Conservation (phyloP, 2,797 vertebrate species). For the Betta splendens region DNA sequence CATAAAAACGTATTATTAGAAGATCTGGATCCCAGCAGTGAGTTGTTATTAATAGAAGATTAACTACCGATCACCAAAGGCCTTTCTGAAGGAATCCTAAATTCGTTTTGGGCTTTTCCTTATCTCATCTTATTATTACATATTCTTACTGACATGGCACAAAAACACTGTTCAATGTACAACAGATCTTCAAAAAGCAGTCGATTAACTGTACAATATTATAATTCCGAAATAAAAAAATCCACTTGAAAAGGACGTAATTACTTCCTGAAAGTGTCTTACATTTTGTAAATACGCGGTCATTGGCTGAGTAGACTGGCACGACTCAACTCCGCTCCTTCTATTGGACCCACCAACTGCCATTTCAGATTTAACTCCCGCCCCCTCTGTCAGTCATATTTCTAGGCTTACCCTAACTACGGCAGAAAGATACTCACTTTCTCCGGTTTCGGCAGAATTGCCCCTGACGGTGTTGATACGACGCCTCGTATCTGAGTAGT, state of each 20-base stretch:
- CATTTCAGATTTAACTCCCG: constrained; percentile 11
- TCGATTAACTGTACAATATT: neutral
- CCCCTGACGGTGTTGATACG: constrained; percentile 85
- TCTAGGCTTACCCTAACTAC: neutral
- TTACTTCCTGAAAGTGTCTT: constrained; percentile 58
- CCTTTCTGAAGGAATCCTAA: neutral
- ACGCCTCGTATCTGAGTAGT: constrained; percentile 70
- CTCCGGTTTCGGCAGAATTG: constrained; percentile 88
- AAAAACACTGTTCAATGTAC: no score
- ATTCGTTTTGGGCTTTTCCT: neutral
- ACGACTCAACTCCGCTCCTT: neutral
- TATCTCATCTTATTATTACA: neutral
- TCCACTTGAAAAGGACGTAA: neutral
- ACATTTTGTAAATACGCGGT: constrained; percentile 17
- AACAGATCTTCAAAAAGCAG: neutral
- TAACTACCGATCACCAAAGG: neutral
- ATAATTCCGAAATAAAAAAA: neutral
- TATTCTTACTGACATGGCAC: neutral
- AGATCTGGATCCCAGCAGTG: no score
- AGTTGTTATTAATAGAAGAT: no score
- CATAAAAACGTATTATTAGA: no score
- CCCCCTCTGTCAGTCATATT: constrained; percentile 12
- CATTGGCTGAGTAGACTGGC: constrained; percentile 54
- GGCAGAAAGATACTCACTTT: constrained; percentile 83
- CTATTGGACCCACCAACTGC: constrained; percentile 53